A percentile compares a stretch with the other conserved stretches of the same genome.
These are phyloP conservation scores for Drosophila navojoa DNA, from an alignment of 1,140 invertebrate genomes.

Conservation along the genomic window DNA sequence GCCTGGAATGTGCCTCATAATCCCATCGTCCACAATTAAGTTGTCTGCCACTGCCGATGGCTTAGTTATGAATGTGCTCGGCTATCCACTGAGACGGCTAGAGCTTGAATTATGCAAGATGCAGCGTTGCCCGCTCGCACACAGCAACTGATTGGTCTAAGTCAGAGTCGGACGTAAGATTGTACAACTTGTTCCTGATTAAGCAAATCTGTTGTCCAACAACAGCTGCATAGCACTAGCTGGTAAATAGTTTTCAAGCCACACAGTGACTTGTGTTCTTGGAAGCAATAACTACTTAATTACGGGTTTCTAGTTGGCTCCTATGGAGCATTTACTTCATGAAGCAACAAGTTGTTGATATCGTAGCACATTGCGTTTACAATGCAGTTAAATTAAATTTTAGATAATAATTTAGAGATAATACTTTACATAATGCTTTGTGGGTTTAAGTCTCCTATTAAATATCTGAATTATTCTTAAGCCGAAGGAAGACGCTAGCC, in stretches of 20 bases:
- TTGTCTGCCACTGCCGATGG: conserved; percentile 14
- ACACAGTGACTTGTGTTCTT: background rate
- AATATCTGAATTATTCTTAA: no score
- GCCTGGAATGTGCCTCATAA: background rate
- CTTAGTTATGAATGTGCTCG: conserved; percentile 45
- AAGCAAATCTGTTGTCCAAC: conserved; percentile 43
- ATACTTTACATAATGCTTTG: no score
- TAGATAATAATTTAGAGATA: no score
- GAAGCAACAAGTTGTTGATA: no score
- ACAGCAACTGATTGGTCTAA: conserved; percentile 11
- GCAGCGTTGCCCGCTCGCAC: background rate
- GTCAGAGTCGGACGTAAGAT: conserved; percentile 44
- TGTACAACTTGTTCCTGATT: conserved; percentile 33
- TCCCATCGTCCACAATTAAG: conserved; percentile 25
- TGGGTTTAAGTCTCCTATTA: no score
- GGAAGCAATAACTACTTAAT: background rate
- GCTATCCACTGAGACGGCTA: background rate
- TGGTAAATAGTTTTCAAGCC: background rate
- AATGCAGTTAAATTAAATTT: no score
- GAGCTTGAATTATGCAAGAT: background rate
- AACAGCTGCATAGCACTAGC: conserved; percentile 15
- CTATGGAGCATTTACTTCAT: no score
- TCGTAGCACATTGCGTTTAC: no score
- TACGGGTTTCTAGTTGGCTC: background rate
- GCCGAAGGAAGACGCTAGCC: no score